phyloP scores from a whole-genome alignment of 2,888 invertebrate species.

The Rotaria socialis region DNA sequence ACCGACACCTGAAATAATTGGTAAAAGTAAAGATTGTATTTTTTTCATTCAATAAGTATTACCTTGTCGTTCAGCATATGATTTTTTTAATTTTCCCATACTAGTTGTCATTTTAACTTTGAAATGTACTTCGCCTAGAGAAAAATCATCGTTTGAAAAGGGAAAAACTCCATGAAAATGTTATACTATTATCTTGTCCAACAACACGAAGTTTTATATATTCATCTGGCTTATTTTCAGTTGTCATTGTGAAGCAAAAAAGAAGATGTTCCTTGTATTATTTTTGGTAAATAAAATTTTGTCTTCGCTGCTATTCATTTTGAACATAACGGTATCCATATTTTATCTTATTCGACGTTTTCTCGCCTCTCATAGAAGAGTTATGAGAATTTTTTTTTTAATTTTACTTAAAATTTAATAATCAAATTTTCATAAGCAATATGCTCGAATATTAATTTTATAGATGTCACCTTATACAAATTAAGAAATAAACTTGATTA shows the following conservation, averaged over 20 bases:
- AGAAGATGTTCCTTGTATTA: background rate
- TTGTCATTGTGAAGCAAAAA: background rate
- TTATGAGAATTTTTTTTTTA: background rate
- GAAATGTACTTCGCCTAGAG: conserved; percentile 67
- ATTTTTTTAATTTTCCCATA: conserved; percentile 71
- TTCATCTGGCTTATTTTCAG: conserved; percentile 56
- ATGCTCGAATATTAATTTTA: background rate
- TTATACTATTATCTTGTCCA: conserved; percentile 54
- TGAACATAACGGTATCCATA: background rate
- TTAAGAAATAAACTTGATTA: background rate
- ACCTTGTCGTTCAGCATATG: conserved; percentile 68
- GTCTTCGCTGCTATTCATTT: background rate
- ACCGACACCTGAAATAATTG: background rate
- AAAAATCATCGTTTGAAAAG: no score
- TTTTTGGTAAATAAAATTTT: background rate
- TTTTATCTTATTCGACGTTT: background rate
- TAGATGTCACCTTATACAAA: background rate
- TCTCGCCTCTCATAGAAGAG: background rate
- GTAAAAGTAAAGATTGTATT: background rate
- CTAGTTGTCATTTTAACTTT: conserved; percentile 71
- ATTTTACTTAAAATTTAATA: background rate
- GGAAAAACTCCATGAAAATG: no score
- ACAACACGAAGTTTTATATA: conserved; percentile 71
- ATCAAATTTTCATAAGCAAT: background rate
- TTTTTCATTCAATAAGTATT: background rate